Conservation (phyloP, 2,113 vertebrate genomes). For the Irena cyanogastra region DNA sequence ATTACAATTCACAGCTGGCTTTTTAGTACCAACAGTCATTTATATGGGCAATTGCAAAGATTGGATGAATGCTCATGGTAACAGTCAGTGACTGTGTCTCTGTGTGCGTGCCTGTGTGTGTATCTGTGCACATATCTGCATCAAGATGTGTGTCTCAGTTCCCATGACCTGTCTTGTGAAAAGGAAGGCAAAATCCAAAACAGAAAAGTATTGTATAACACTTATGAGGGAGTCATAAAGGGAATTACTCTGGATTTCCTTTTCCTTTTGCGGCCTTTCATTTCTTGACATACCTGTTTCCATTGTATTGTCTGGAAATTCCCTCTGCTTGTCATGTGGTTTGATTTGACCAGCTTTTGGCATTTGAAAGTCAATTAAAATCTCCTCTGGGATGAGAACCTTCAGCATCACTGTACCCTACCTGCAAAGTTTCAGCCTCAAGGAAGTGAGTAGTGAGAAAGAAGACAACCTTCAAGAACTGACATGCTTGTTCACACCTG, state of each 20-base stretch:
- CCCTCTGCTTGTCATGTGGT: background rate
- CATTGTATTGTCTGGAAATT: background rate
- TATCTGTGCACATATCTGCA: background rate
- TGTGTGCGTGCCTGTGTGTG: accelerated
- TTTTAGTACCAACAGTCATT: background rate
- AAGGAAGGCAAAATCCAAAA: background rate
- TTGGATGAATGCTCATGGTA: background rate
- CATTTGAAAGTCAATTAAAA: background rate
- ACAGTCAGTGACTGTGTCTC: background rate
- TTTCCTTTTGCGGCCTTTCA: background rate
- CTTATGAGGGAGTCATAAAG: background rate
- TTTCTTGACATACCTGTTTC: background rate
- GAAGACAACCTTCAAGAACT: background rate
- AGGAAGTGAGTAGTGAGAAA: accelerated
- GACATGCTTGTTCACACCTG: background rate
- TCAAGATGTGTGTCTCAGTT: background rate
- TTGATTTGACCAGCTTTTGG: background rate
- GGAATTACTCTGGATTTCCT: background rate
- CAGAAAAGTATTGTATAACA: background rate
- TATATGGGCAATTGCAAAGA: background rate
- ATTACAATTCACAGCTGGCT: background rate
- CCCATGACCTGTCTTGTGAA: background rate
- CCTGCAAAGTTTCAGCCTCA: background rate
- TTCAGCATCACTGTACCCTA: background rate
- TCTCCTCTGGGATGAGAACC: background rate